Conservation (phyloP, 2,797 vertebrate genomes). For the Neosilurus mollespiculum region DNA sequence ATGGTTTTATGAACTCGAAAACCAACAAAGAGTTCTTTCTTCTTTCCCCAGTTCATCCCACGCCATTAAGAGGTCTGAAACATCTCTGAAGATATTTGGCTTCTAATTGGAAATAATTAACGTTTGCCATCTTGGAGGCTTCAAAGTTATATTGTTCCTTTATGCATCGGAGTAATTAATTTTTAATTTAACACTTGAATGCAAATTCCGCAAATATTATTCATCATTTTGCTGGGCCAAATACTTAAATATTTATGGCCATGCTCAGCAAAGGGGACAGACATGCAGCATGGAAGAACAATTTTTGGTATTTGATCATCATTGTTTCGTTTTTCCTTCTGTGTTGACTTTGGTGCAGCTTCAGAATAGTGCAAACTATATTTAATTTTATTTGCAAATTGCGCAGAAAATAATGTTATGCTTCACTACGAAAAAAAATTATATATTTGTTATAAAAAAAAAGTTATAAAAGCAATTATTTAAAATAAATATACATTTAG, state of each 20-base stretch:
- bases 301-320: constrained; percentile 47
- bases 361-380: not conserved
- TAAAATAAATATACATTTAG: too few relatives aligned
- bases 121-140: constrained; percentile 61
- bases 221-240: constrained; percentile 60
- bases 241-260: constrained; percentile 65
- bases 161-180: constrained; percentile 62
- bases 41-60: constrained; percentile 52
- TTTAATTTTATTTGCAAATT: not conserved
- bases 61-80: constrained; percentile 61
- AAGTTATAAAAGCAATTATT: too few relatives aligned
- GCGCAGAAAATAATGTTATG: not conserved
- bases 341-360: constrained; percentile 9
- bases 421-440: not conserved
- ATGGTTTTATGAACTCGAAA: constrained; percentile 50
- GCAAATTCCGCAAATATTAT: constrained; percentile 65
- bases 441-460: not conserved
- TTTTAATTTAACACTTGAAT: constrained; percentile 67
- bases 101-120: constrained; percentile 65
- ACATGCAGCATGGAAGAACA: constrained; percentile 40
- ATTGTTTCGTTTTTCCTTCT: constrained; percentile 13
- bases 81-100: constrained; percentile 60
- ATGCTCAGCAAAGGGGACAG: constrained; percentile 55
- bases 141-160: constrained; percentile 67
- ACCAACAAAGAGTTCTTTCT: constrained; percentile 59